A percentile compares a stretch with the other conserved stretches of the same genome.
phyloP scores from a whole-genome alignment of 2,797 vertebrate species.

The Pempheris klunzingeri region DNA sequence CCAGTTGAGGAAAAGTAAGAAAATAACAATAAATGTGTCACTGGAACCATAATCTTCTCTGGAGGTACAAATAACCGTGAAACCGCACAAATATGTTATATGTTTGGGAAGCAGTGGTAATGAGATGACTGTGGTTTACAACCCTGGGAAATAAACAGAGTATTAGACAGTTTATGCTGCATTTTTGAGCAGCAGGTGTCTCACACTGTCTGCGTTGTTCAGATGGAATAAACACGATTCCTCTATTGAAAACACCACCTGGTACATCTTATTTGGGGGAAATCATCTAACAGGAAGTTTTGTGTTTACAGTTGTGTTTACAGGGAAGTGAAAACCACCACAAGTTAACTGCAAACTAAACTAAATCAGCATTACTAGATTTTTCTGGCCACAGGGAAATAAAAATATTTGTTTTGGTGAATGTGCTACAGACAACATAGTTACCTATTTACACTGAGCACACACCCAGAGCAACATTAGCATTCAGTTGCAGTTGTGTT shows the following conservation, averaged over 20 bases:
- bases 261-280: background rate
- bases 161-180: background rate
- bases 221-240: background rate
- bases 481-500: background rate
- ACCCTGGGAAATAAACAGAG: background rate
- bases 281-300: background rate
- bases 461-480: too few relatives aligned
- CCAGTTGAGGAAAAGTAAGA: background rate
- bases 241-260: background rate
- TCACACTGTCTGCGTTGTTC: background rate
- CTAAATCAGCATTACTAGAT: background rate
- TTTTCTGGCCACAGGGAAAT: background rate
- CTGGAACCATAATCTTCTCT: background rate
- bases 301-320: background rate
- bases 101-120: background rate
- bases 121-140: background rate
- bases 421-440: background rate
- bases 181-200: background rate
- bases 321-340: background rate
- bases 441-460: too few relatives aligned
- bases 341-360: too few relatives aligned
- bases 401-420: background rate
- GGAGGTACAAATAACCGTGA: background rate
- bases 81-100: background rate
- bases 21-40: background rate